Percentiles rank a stretch among this genome's conserved stretches.
Conservation (phyloP, 2,113 vertebrate species). For the Anguilla rostrata region DNA sequence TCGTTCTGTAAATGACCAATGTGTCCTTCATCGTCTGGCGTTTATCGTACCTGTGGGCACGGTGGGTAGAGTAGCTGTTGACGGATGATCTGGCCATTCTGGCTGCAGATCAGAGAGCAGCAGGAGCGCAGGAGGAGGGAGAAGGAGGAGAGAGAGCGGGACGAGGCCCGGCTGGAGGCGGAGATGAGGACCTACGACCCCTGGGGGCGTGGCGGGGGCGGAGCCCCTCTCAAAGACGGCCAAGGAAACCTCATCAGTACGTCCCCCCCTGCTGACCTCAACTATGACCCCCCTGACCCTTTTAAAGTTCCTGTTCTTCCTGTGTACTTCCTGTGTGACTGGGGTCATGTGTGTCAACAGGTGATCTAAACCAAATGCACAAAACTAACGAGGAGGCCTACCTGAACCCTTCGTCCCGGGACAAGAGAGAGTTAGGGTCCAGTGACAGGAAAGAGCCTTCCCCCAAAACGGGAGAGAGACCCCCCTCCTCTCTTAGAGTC, state of each 20-base stretch:
- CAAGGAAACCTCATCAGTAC: constrained; percentile 88
- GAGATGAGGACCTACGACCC: constrained; percentile 86
- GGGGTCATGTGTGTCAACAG: constrained; percentile 67
- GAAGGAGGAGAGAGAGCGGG: constrained; percentile 74
- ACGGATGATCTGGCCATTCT: neutral
- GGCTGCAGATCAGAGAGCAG: constrained; percentile 79
- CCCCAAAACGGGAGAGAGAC: constrained; percentile 63
- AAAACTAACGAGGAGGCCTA: constrained; percentile 84
- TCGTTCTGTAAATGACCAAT: neutral
- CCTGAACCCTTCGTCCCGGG: constrained; percentile 79
- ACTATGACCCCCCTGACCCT: too few species aligned
- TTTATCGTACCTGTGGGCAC: too few species aligned
- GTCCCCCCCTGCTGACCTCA: constrained; percentile 26
- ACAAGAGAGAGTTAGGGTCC: constrained; percentile 69
- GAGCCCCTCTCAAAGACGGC: constrained; percentile 85
- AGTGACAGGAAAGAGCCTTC: constrained; percentile 67
- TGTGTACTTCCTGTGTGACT: neutral
- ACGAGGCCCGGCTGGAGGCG: constrained; percentile 80
- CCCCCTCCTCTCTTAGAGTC: constrained; percentile 72
- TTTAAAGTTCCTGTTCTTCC: too few species aligned
- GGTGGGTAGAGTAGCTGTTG: neutral
- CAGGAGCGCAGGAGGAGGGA: constrained; percentile 79
- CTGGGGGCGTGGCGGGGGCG: constrained; percentile 90
- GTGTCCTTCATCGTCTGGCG: neutral
- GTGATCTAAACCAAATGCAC: constrained; percentile 92